Evolutionary conservation across 2,797 vertebrate genomes (phyloP).

Genomic region (Nyctalus aviator): DNA sequence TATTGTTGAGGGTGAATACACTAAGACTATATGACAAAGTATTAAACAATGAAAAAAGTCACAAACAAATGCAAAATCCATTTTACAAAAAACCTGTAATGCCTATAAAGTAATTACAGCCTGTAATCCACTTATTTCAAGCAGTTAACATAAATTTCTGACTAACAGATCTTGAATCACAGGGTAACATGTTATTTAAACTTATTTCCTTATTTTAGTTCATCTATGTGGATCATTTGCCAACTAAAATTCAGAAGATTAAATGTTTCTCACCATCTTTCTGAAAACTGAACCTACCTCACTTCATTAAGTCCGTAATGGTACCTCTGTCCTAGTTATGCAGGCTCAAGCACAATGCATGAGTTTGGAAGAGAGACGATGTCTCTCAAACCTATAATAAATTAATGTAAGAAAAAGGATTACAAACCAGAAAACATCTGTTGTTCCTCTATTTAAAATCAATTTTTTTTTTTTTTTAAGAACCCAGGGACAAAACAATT

Average conservation of each 20-base stretch:
- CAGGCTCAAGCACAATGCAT: neutral
- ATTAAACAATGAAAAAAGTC: conserved; percentile 14
- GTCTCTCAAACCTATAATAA: conserved; percentile 30
- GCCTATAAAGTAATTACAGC: neutral
- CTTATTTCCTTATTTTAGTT: conserved; percentile 5
- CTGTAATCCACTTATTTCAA: conserved; percentile 5
- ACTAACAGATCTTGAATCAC: neutral
- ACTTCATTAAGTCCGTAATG: neutral
- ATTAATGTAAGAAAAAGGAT: conserved; percentile 19
- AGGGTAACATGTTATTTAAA: neutral
- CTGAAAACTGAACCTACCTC: conserved; percentile 8
- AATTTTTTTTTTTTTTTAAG: conserved; percentile 19
- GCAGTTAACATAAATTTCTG: neutral
- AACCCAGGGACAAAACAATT: conserved; percentile 39
- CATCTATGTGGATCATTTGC: neutral
- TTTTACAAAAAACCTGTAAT: neutral
- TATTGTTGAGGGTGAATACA: neutral
- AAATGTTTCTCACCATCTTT: neutral
- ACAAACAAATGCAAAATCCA: conserved; percentile 33
- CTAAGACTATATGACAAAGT: neutral
- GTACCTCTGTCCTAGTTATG: neutral
- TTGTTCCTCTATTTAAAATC: neutral
- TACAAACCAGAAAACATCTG: conserved; percentile 41
- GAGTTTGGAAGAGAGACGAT: neutral
- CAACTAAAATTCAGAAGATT: conserved; percentile 38